phyloP scores from a whole-genome alignment of 2,888 invertebrate species.

The Luperina testacea region DNA sequence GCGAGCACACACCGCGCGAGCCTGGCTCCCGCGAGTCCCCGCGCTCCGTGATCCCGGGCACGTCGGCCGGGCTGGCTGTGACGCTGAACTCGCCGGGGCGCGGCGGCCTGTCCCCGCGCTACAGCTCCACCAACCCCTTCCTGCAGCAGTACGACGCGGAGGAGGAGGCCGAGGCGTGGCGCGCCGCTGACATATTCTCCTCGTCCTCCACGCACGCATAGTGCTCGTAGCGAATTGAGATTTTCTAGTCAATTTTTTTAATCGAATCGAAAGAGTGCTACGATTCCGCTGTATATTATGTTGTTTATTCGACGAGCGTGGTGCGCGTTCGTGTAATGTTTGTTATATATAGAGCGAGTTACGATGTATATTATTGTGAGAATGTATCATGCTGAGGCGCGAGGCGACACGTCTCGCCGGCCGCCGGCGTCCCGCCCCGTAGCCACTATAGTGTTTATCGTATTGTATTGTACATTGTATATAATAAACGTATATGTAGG shows the following conservation, averaged over 20 bases:
- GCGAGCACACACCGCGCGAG: slow-evolving; percentile 69
- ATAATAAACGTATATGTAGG: slow-evolving; percentile 87
- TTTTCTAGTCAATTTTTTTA: slow-evolving; percentile 90
- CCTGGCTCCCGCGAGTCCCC: slow-evolving; percentile 73
- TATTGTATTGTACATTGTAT: slow-evolving; percentile 89
- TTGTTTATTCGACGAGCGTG: slow-evolving; percentile 84
- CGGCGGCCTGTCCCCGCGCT: slow-evolving; percentile 80
- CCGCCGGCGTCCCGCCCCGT: slow-evolving; percentile 82
- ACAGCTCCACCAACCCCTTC: slow-evolving; percentile 91
- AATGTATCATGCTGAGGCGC: slow-evolving; percentile 85
- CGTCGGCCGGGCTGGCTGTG: slow-evolving; percentile 91
- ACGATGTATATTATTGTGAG: slow-evolving; percentile 89
- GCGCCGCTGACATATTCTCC: slow-evolving; percentile 86
- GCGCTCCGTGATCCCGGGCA: slow-evolving; percentile 87
- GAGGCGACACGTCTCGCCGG: slow-evolving; percentile 77
- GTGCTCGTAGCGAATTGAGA: slow-evolving; percentile 88
- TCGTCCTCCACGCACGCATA: slow-evolving; percentile 87
- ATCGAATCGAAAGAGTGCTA: slow-evolving; percentile 87
- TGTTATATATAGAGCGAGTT: slow-evolving; percentile 89
- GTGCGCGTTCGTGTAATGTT: slow-evolving; percentile 84
- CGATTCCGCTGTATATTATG: slow-evolving; percentile 89
- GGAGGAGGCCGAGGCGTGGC: slow-evolving; percentile 88
- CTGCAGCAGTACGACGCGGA: slow-evolving; percentile 89
- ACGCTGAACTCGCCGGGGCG: slow-evolving; percentile 86
- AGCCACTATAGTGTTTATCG: slow-evolving; percentile 84